Base-by-base conservation (phyloP, 2,888 invertebrate genomes). In the Melipona beecheii region DNA sequence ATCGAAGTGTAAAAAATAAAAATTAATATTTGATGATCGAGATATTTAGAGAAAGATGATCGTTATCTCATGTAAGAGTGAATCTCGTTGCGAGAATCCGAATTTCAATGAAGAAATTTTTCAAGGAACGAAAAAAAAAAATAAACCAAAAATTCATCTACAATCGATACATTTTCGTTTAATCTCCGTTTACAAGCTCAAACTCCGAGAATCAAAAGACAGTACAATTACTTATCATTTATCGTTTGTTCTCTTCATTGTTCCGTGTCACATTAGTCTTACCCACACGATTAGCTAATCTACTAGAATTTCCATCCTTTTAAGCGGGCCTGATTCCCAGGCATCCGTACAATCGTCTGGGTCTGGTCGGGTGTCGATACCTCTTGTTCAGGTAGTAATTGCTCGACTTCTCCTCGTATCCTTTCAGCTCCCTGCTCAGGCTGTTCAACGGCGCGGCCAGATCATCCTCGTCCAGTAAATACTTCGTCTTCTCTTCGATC, bases 381-480 rank as follows among this genome's bases (percentile, higher is more conserved):
- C 97, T 97, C 95, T 96, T 96, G 91, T 97, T 96, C 87, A 95
- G 94, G 91, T 96, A 95, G 94, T 96, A 95, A 90, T 94, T 95
- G 73, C 96, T 95, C 85, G 95, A 96, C 88, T 96, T 95, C 91
- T 95, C 95, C 90, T 97, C 96, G 91, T 96, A 97, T 90, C 95
- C 95, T 88, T 95, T 96, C 83, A 97, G 94, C 56, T 97, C 97
- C 81, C 95, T 94, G 90, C 96, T 96, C 65, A 97, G 94, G 78
- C 95, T 95, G 86, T 95, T 95, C 83, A 97, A 93, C n/a, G 96
- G 96, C 86, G 95, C 95, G 66, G 95, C 91, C 86, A 96, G 95
- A 75, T 95, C 96, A 24, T 96, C 95, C 75, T 94, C 91, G 84
- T 96, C 96, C 56, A 96, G 93, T 89, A 95, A 87, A 70, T 93